Evolutionary conservation across 53 echinoderm and acorn worm genomes (phyloP), one percentile per base, ranked within the genome.

Genomic region (Echinarachnius parma): DNA sequence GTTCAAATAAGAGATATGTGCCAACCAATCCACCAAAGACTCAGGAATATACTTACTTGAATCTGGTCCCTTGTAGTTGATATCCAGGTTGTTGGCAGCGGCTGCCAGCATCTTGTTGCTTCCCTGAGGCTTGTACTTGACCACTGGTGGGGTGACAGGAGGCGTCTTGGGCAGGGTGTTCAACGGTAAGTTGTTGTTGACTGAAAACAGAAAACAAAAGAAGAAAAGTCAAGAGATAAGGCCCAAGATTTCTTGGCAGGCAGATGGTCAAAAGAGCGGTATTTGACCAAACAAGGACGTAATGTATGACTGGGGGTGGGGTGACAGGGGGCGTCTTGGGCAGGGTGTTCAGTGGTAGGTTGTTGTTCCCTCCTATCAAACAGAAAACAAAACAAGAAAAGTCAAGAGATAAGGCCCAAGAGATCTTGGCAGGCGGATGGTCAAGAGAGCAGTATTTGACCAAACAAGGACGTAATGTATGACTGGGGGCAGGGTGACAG

Each of bases 71-170:
- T 63, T 61, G 35, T 54, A 60, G 46, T 61, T 75, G 53, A 60
- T 80, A 7, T 80, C 78, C 53, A 64, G 47, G 50, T 64, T 71
- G 62, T 75, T 42, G 31, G 83, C 36, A 4, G 78, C 36, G 26
- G 76, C 79, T 48, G 91, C 91, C 23, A 92, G 58, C 69, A 92
- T 84, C 58, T 87, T 80, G 30, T 80, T 77, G 32, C 87, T 78
- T 5, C 87, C 91, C 49, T 91, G 78, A 37, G 96, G 96, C 23
- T 82, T 84, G 66, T 96, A 96, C 32, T 85, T 87, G 23, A 96
- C 86, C 3, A 77, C 87, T 28, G 96, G 96, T 28, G 96, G 96
- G 7, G 96, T 85, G 3, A 63, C 87, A 1, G 88, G 63, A 4
- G 96, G 96, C 26, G 96, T 94, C 31, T 80, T 80, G 46, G 94